Evolutionary conservation across 2,888 invertebrate genomes (phyloP).

Genomic region (Sipha maydis): DNA sequence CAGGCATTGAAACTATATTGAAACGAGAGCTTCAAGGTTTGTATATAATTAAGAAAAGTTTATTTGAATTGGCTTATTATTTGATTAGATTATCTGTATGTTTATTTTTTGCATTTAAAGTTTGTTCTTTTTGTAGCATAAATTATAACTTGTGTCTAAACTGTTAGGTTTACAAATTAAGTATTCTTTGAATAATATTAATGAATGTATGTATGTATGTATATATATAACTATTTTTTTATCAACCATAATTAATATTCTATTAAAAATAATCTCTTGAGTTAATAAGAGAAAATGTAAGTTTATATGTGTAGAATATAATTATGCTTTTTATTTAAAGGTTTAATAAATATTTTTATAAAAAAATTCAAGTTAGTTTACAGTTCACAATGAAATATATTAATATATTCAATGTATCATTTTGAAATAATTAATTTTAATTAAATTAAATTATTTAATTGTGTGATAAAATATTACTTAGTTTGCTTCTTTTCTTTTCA

Average conservation of each 20-base stretch:
- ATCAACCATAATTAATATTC: not conserved
- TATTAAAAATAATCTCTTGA: not conserved
- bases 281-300: not conserved
- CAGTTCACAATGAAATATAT: not conserved
- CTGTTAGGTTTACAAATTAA: not conserved
- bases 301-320: not conserved
- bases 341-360: not conserved
- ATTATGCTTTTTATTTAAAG: not conserved
- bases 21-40: constrained; percentile 59
- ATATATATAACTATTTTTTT: no score
- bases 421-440: not conserved
- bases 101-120: constrained; percentile 9
- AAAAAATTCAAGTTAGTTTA: not conserved
- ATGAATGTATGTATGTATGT: not conserved
- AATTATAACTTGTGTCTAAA: not conserved
- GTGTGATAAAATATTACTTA: not conserved
- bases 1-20: constrained; percentile 58
- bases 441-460: not conserved
- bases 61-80: not conserved
- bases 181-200: not conserved
- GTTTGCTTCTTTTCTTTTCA: not conserved
- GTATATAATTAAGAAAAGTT: not conserved
- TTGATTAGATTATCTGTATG: not conserved
- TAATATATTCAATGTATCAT: not conserved
- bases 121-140: not conserved